Evolutionary conservation across 64 coral and sea anemone species (phyloP).

Genomic region (Actinia tenebrosa): DNA sequence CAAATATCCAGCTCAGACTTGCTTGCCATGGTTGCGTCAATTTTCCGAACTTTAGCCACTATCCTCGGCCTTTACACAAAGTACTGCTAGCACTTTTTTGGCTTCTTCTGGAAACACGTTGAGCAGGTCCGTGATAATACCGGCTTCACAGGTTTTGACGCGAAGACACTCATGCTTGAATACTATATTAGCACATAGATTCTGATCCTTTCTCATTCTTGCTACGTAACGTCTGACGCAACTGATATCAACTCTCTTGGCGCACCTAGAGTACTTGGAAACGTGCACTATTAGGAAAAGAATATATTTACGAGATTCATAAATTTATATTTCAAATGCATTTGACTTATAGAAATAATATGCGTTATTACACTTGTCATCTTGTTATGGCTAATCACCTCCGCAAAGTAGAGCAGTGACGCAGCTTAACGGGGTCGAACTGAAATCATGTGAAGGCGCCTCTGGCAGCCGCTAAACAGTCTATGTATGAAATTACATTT

Average conservation of each 20-base stretch:
- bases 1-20: too few species aligned
- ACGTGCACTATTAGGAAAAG: neutral
- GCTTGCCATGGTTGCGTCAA: too few species aligned
- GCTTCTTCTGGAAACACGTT: constrained; percentile 22
- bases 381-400: too few species aligned
- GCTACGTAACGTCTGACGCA: neutral
- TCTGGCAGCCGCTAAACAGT: too few species aligned
- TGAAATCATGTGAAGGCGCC: too few species aligned
- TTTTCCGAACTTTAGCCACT: neutral
- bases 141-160: neutral
- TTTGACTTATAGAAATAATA: too few species aligned
- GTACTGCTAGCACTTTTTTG: neutral
- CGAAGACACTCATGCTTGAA: constrained; percentile 5
- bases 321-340: too few species aligned
- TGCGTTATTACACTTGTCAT: too few species aligned
- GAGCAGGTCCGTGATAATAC: neutral
- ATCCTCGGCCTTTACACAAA: neutral
- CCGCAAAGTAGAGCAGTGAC: too few species aligned
- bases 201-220: neutral
- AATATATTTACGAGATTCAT: neutral
- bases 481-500: too few species aligned
- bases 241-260: neutral
- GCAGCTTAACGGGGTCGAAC: too few species aligned
- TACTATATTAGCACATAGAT: neutral
- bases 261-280: neutral